Evolutionary conservation across 2,797 vertebrate genomes (phyloP).

Genomic region (Mormyrus hasselquistii): DNA sequence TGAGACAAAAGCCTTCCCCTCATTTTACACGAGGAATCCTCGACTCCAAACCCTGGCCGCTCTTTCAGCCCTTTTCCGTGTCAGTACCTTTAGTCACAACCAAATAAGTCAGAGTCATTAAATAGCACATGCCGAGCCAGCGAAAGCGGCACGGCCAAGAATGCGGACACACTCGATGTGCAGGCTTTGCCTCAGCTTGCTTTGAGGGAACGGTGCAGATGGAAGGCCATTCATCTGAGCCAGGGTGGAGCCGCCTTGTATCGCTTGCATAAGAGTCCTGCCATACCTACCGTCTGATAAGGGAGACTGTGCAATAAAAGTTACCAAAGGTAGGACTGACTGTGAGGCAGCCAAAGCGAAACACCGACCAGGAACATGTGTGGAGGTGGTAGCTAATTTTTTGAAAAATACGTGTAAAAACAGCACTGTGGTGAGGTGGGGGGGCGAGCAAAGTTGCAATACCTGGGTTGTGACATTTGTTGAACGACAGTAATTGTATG

Average conservation of each 20-base stretch:
- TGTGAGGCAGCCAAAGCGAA: not conserved
- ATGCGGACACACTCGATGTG: not conserved
- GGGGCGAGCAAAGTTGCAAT: not conserved
- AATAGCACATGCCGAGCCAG: not conserved
- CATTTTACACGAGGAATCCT: not conserved
- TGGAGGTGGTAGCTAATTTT: not conserved
- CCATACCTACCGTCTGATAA: not conserved
- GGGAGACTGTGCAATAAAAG: not conserved
- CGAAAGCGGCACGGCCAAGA: not conserved
- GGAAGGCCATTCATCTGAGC: not conserved
- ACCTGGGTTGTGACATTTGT: not conserved
- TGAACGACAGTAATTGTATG: not conserved
- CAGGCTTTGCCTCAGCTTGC: not conserved
- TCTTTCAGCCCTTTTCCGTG: not conserved
- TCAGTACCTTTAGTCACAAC: not conserved
- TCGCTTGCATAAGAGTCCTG: not conserved
- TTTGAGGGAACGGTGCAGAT: not conserved
- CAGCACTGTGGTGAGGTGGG: not conserved
- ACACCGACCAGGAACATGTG: not conserved
- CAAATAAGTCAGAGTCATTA: not conserved
- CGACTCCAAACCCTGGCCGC: not conserved
- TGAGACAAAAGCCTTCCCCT: not conserved
- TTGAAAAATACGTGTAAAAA: not conserved
- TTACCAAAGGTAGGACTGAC: not conserved
- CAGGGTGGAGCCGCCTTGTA: not conserved